Evolutionary conservation across 2,113 vertebrate genomes (phyloP), one percentile per base, ranked within the genome.

Genomic region (Strigops habroptila): DNA sequence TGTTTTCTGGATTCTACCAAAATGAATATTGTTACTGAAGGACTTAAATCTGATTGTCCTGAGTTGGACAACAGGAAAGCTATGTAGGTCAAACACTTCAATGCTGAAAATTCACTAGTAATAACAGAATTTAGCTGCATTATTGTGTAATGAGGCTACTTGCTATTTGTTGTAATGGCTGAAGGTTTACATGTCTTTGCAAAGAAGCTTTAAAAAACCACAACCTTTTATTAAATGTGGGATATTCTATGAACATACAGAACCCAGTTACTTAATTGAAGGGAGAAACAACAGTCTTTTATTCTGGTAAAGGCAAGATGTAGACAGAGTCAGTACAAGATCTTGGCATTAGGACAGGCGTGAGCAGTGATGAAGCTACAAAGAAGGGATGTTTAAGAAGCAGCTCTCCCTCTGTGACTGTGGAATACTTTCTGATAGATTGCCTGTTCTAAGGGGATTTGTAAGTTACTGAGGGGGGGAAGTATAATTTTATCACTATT

Each of bases 21-120:
- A 76, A 68, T 64, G 3, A 52, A 13, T 82, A 6, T n/a, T 89
- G 37, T n/a, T 68, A 30, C 48, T 30, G 49, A 67, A 92, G 82
- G 87, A 22, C 39, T 77, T 70, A 41, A 80, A 82, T 92, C 71
- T 43, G n/a, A 71, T 90, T 93, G 41, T 84, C 90, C n/a, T 11
- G 35, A 84, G 31, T 71, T 64, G 57, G 48, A 67, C 76, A 41
- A 55, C 24, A 73, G 68, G 75, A 35, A 89, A 76, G 63, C 64
- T 93, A 91, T 88, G 57, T 93, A 96, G 95, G 92, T 95, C 88
- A 91, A 80, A 79, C 37, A 14, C 57, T 94, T 96, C 33, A 21
- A 31, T 95, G 77, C 88, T 93, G 86, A 41, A 75, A 43, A 87
- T 92, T 86, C 53, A 76, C 74, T 73, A 18, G 30, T 73, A 81